Evolutionary conservation across 1,140 invertebrate species (phyloP).

Genomic region (Zophobas morio): DNA sequence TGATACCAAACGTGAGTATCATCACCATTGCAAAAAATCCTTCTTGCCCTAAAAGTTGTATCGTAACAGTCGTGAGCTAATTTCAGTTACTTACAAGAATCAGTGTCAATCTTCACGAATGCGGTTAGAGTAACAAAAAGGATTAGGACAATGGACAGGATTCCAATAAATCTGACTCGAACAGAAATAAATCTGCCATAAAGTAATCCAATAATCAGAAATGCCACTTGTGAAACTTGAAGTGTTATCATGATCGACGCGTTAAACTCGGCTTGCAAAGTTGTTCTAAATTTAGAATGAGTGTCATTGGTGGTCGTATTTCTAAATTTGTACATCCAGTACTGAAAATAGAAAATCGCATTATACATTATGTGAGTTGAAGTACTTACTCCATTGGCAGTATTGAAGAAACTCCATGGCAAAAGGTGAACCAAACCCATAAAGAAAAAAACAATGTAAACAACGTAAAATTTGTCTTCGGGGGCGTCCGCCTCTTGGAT

Average conservation of each 20-base stretch:
- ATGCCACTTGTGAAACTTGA: slow-evolving; percentile 17
- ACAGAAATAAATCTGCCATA: slow-evolving; percentile 41
- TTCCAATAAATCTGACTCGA: slow-evolving; percentile 36
- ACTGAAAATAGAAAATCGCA: slow-evolving; percentile 23
- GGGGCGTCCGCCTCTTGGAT: too few species aligned
- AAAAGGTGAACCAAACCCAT: too few species aligned
- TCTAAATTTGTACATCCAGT: slow-evolving; percentile 55
- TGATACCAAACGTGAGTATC: slow-evolving; percentile 17
- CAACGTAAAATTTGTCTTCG: too few species aligned
- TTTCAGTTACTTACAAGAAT: slow-evolving; percentile 41
- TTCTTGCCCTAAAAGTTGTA: slow-evolving; percentile 46
- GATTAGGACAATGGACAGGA: slow-evolving; percentile 12
- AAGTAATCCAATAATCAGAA: slow-evolving; percentile 33
- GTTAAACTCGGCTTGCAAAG: slow-evolving; percentile 45
- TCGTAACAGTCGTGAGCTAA: background rate
- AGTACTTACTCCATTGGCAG: too few species aligned
- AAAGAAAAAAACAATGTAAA: too few species aligned
- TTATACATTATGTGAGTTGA: too few species aligned
- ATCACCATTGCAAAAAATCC: slow-evolving; percentile 46
- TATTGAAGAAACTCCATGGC: too few species aligned
- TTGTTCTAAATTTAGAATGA: slow-evolving; percentile 43
- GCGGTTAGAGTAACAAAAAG: slow-evolving; percentile 24
- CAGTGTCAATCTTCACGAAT: slow-evolving; percentile 50
- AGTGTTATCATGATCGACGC: slow-evolving; percentile 18
- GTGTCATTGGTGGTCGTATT: slow-evolving; percentile 33